Evolutionary conservation across 1,140 invertebrate genomes (phyloP), one percentile per base, ranked within the genome.

Genomic region (Theocolax elegans): DNA sequence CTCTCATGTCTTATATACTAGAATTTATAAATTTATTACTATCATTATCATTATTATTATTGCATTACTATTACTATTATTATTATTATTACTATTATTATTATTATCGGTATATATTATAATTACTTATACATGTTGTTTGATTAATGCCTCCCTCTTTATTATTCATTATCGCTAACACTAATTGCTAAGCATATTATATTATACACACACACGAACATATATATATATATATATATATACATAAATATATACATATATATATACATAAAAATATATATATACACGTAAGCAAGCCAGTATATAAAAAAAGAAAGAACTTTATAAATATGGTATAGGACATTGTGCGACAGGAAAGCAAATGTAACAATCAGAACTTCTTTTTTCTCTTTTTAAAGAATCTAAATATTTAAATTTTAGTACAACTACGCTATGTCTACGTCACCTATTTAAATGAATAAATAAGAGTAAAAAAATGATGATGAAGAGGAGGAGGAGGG

Each of bases 1-100:
- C 74, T 81, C 73, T 81, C 75, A 82, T 81, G 77, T 81, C 81
- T 80, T 83, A 81, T 80, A 71, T 77, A 72, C 64, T 79, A 80
- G 77, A 66, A 76, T 76, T 59, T 71, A 74, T 71, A 54, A 70
- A 78, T 74, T 78, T 77, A 77, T 72, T 72, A 67, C 67, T 78
- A 72, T 77, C 67, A 66, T 74, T 70, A 73, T 71, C 51, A 66
- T 68, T 65, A 40, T 63, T 67, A 74, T 72, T 71, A 73, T 70
- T 67, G 62, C 42, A 74, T 72, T 74, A 73, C 72, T 77, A 76
- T 74, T 73, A 75, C 59, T 72, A 74, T 74, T 70, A 66, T 75
- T 72, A 72, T 67, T 74, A 72, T 67, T 74, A 73, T 74, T 60
- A 72, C 75, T 64, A 74, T 70, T 68, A 53, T 72, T 71, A 74